Evolutionary conservation across 2,888 invertebrate species (phyloP).

Genomic region (Drosophila stalkeri): DNA sequence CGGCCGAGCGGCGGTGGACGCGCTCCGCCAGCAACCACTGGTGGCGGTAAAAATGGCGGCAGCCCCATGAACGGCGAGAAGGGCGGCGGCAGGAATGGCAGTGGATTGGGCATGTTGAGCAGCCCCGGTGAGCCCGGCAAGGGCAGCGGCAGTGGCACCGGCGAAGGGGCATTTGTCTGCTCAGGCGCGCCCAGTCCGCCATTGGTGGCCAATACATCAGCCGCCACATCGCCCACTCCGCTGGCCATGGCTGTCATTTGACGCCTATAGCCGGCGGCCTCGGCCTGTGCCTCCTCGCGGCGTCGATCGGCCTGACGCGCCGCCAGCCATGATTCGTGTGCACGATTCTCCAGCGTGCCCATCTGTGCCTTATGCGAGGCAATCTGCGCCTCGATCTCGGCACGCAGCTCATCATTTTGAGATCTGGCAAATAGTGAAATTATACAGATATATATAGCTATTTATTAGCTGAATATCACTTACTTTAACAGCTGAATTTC

Average conservation of each 20-base stretch:
- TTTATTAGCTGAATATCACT: constrained; percentile 65
- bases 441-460: background rate
- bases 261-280: constrained; percentile 89
- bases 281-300: constrained; percentile 92
- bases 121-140: constrained; percentile 84
- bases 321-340: constrained; percentile 94
- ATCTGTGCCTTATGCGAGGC: constrained; percentile 89
- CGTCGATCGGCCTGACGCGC: constrained; percentile 93
- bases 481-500: constrained; percentile 93
- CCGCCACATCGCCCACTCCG: constrained; percentile 46
- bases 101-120: constrained; percentile 83
- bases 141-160: constrained; percentile 80
- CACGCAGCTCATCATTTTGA: constrained; percentile 88
- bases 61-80: constrained; percentile 88
- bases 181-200: constrained; percentile 53
- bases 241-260: constrained; percentile 85
- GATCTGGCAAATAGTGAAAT: constrained; percentile 79
- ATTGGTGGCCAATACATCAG: constrained; percentile 50
- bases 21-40: constrained; percentile 85
- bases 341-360: constrained; percentile 92
- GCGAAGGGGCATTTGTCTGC: constrained; percentile 81
- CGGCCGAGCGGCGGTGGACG: constrained; percentile 87
- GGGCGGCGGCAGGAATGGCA: constrained; percentile 87
- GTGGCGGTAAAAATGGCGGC: constrained; percentile 86
- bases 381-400: constrained; percentile 95